These are phyloP conservation scores for Drosophila auraria DNA, from an alignment of 1,140 invertebrate species.

Conservation along the genomic window DNA sequence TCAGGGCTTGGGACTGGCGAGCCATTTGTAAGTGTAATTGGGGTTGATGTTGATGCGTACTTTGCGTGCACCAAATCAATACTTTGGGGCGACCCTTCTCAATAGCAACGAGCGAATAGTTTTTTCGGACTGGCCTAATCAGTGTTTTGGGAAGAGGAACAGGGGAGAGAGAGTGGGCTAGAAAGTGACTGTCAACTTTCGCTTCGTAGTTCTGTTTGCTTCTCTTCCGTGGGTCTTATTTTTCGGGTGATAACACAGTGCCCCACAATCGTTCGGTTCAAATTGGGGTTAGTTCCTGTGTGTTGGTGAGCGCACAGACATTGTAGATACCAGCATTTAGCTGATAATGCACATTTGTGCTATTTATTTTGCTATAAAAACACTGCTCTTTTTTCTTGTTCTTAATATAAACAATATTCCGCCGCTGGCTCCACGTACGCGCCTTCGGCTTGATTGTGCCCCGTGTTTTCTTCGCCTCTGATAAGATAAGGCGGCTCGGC, in stretches of 20 bases:
- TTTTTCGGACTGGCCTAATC: conserved; percentile 32
- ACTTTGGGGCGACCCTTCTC: background rate
- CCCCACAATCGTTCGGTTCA: conserved; percentile 79
- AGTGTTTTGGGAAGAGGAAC: conserved; percentile 3
- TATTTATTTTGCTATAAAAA: conserved; percentile 76
- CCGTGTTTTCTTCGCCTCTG: conserved; percentile 44
- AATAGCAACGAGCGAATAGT: background rate
- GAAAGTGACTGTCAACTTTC: conserved; percentile 67
- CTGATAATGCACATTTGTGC: conserved; percentile 83
- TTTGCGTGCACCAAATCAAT: conserved; percentile 52
- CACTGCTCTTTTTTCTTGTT: conserved; percentile 48
- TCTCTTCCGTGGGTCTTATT: conserved; percentile 16
- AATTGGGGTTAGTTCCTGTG: conserved; percentile 73
- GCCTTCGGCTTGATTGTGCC: conserved; percentile 12
- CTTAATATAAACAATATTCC: conserved; percentile 60
- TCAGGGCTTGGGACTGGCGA: background rate
- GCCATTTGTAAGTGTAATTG: conserved; percentile 21
- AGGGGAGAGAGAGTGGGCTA: background rate
- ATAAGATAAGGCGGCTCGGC: conserved; percentile 47
- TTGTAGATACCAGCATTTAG: conserved; percentile 49
- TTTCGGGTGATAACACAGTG: conserved; percentile 77
- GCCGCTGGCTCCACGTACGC: conserved; percentile 4
- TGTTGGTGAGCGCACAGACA: conserved; percentile 42
- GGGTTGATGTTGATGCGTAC: conserved; percentile 41
- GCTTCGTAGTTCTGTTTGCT: conserved; percentile 21